Percentiles rank a stretch among this genome's conserved stretches.
These are phyloP conservation scores for Aelia acuminata DNA, from an alignment of 2,888 invertebrate genomes.

Conservation along the genomic window DNA sequence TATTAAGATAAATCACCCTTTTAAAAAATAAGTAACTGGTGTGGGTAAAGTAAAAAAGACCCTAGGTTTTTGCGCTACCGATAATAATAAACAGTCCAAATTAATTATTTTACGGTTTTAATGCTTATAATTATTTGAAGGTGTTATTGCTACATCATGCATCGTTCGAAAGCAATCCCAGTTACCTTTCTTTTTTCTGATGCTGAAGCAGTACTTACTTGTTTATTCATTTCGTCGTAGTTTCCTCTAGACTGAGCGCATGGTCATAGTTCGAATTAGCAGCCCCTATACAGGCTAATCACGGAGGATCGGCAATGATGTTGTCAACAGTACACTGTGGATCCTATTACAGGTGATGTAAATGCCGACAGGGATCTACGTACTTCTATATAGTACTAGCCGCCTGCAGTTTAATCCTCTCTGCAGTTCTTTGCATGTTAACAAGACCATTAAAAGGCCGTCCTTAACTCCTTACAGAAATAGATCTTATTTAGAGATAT, in stretches of 20 bases:
- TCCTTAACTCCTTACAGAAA: not conserved
- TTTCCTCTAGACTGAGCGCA: not conserved
- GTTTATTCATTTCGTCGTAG: not conserved
- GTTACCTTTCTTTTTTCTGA: too few species aligned
- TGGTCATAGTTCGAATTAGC: not conserved
- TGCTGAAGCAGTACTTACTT: not conserved
- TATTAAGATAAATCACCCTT: too few species aligned
- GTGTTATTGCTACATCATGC: too few species aligned
- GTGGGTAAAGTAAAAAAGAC: too few species aligned
- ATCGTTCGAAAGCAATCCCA: too few species aligned
- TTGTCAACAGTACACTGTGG: too few species aligned
- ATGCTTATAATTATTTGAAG: too few species aligned
- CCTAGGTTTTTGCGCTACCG: too few species aligned
- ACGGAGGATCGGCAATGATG: not conserved
- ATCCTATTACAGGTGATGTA: not conserved
- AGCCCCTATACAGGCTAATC: not conserved
- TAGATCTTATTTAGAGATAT: not conserved
- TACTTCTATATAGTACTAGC: not conserved
- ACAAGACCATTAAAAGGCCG: not conserved
- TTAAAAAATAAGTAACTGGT: too few species aligned
- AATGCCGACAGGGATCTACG: slow-evolving; percentile 2
- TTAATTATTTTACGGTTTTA: too few species aligned
- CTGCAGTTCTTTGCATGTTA: not conserved
- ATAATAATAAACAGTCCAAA: too few species aligned
- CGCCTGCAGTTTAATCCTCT: too few species aligned